A percentile compares a stretch with the other conserved stretches of the same genome.
Evolutionary conservation across 2,797 vertebrate species (phyloP).

Genomic region (Heterohyrax brucei): DNA sequence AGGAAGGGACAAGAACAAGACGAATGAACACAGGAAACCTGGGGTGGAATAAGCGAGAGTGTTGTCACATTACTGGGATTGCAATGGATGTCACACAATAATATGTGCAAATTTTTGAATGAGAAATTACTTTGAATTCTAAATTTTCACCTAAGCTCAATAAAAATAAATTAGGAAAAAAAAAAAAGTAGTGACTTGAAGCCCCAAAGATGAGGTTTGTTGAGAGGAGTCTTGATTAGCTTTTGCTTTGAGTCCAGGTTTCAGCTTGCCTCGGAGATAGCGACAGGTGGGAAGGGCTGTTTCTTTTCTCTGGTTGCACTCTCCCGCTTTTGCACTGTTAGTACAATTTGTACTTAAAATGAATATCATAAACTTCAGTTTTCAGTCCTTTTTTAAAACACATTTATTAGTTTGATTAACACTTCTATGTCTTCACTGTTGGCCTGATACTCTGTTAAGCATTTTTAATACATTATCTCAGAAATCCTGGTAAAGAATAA

Average conservation of each 20-base stretch:
- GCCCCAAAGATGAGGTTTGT: background rate
- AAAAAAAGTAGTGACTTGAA: background rate
- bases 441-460: background rate
- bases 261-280: background rate
- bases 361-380: background rate
- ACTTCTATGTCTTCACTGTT: background rate
- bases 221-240: background rate
- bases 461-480: background rate
- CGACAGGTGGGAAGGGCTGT: background rate
- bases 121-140: no score
- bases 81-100: no score
- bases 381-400: background rate
- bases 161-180: no score
- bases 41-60: no score
- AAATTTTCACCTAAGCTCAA: background rate
- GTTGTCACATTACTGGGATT: no score
- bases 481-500: constrained; percentile 16
- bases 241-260: background rate
- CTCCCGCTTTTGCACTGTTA: background rate
- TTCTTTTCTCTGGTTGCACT: background rate
- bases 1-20: no score
- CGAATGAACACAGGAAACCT: no score
- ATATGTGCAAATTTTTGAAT: no score
- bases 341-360: background rate
- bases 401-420: background rate